Conservation (phyloP, 2,797 vertebrate species). For the Knipowitschia caucasica region DNA sequence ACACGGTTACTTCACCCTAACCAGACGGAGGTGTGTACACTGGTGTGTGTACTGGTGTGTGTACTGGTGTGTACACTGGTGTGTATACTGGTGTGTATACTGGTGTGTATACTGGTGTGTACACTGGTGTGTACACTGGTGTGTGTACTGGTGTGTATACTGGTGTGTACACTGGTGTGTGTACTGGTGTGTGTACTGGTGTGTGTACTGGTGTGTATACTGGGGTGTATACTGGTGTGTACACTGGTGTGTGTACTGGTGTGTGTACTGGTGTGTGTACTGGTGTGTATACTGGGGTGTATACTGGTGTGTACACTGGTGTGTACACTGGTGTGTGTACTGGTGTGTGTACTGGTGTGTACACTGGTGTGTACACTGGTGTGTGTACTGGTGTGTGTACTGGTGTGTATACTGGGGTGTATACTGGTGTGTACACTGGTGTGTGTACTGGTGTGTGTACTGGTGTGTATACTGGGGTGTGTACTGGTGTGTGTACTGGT, state of each 20-base stretch:
- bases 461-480: background rate
- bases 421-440: background rate
- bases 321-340: background rate
- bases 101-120: background rate
- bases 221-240: background rate
- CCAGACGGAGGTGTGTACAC: background rate
- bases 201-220: background rate
- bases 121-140: background rate
- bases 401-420: background rate
- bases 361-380: background rate
- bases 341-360: background rate
- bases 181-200: background rate
- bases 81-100: background rate
- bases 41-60: background rate
- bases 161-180: background rate
- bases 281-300: background rate
- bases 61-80: background rate
- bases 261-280: background rate
- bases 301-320: background rate
- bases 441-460: background rate
- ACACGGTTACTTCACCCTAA: conserved; percentile 83
- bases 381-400: background rate
- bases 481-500: background rate
- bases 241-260: background rate
- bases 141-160: background rate